Evolutionary conservation across 2,888 invertebrate species (phyloP), one percentile per base, ranked within the genome.

Genomic region (Stenchaetothrips biformis): DNA sequence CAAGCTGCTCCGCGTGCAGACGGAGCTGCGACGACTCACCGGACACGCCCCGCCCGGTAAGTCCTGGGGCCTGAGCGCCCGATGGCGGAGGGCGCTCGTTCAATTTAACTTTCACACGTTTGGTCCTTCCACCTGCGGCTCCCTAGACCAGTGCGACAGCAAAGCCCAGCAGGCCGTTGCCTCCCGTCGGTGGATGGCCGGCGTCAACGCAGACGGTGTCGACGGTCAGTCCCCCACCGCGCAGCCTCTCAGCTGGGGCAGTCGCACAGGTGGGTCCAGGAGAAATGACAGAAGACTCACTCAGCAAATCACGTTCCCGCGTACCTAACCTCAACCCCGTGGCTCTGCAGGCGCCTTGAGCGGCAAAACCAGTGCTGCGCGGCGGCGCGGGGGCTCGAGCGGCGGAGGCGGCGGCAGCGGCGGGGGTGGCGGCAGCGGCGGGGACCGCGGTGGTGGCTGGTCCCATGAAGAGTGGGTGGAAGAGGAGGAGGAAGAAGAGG

Each of bases 1-100:
- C 4, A 92, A 92, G 83, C 87, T 95, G 48, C 86, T 95, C n/a
- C 88, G 89, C 81, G 87, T 95, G 2, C 89, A 90, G 87, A 86
- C 88, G 83, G 84, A 74, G 25, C 67, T 74, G 25, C 67, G 67
- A 11, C 67, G 67, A 11, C 67, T 74, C 67, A 74, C 67, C 67
- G 67, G 25, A 8, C 67, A 67, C 67, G 13, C 53, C 8, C 90
- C 85, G 82, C 89, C 80, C 81, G 83, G 8, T 82, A 82, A 7
- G 83, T 83, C 47, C 81, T 82, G 77, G 83, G 86, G 86, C 25
- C 78, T 81, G 67, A 21, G 80, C n/a, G n/a, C n/a, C n/a, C n/a
- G n/a, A 80, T 81, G 16, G 77, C 80, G 37, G 37, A 37, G 37
- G 37, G 37, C 37, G 37, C 37, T 37, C 1, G 37, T 37, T 2